Evolutionary conservation across 2,888 invertebrate species (phyloP), one percentile per base, ranked within the genome.

Genomic region (Drosophila demipolita): DNA sequence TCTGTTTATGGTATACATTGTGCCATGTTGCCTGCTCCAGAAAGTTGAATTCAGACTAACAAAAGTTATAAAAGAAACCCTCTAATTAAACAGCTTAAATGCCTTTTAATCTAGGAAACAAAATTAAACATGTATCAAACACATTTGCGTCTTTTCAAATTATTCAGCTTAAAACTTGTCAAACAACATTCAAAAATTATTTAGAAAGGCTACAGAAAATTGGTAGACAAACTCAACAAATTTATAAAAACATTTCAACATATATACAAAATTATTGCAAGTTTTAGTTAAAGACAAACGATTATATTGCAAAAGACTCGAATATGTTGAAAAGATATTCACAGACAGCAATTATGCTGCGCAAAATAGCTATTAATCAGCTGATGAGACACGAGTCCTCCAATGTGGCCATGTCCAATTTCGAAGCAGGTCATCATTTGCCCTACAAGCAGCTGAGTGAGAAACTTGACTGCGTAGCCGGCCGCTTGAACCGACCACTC

Each of bases 331-430:
- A 26, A n/a, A 60, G 50, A 40, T 12, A 74, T 1, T 26, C 65
- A 12, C 15, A 33, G 6, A 57, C 55, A 2, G 62, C 69, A 3
- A 32, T 52, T 35, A 38, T n/a, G 17, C 42, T 88, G 38, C 87
- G 82, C 38, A 82, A 80, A 92, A 78, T 86, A 77, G 89, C 87
- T 12, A 60, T 87, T 20, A 95, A 96, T 89, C 94, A 96, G 71
- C 96, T 97, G 91, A 95, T 95, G 93, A 95, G 97, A 95, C 97
- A 97, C 93, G 97, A 97, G 95, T 96, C 96, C 68, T 96, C 97
- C n/a, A 96, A 97, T 93, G 97, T 98, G 72, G 96, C 98, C n/a
- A 97, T 99, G 96, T 98, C 98, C 91, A 97, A 97, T 93, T 97
- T 99, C 94, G 99, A 99, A 93, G 94, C 94, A 53, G 93, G 35